Base-by-base conservation (phyloP, 2,888 invertebrate species). In the Gastrophysa polygoni region DNA sequence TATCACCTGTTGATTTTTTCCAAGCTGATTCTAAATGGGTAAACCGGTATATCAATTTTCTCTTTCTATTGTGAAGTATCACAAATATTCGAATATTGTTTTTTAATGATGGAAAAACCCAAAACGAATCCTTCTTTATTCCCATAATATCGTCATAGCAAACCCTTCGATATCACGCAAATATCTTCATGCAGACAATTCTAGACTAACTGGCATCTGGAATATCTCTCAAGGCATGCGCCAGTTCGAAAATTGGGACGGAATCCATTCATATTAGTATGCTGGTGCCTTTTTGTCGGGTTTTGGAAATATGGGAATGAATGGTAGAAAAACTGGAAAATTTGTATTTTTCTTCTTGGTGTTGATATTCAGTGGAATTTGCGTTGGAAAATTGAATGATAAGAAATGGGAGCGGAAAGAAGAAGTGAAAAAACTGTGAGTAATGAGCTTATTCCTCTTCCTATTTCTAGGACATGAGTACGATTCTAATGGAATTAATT, bases 171-270 rank as follows among this genome's bases (percentile, higher is more conserved):
- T 24, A 24, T 24, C 7, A 24, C 4, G 7, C 7, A 24, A 7
- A 24, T 24, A 24, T 24, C 24, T 24, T 24, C 24, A 24, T 24
- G 3, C 24, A 24, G 24, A 24, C 24, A 24, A 24, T 4, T 50
- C 52, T 17, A 62, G 61, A 62, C 61, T 52, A 50, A 7, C 24
- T 29, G 61, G 61, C 61, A 57, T 62, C 57, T 49, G 6, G n/a
- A n/a, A 18, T 47, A 46, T 34, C 34, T 44, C n/a, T 21, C 11
- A 32, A 38, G 24, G 14, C 57, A 54, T 59, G 61, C 61, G 61
- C 61, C 21, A 34, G 29, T 54, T 24, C 57, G 11, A 47, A 48
- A 17, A 21, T 11, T 32, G 43, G 24, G 11, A 43, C 20, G 38
- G 28, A 20, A 17, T 28, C 18, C 17, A n/a, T 32, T 38, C 28